Evolutionary conservation across 2,113 vertebrate genomes (phyloP).

Genomic region (Mesitornis unicolor): DNA sequence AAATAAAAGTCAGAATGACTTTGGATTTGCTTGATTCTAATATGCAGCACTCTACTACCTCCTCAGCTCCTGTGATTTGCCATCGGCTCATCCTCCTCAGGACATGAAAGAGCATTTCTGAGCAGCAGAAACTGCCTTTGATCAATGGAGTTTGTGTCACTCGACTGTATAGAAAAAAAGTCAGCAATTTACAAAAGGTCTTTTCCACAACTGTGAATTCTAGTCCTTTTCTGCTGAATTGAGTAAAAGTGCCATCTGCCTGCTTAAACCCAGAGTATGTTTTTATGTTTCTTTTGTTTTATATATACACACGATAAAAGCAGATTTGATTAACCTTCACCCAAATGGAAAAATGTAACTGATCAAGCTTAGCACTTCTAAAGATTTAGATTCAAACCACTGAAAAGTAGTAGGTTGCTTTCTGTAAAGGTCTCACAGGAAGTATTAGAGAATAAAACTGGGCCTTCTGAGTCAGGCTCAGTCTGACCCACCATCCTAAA

Average conservation of each 20-base stretch:
- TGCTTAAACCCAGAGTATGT: background rate
- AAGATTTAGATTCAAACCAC: background rate
- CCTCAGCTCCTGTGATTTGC: background rate
- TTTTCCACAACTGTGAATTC: background rate
- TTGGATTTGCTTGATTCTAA: background rate
- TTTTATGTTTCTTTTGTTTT: background rate
- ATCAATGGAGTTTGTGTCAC: background rate
- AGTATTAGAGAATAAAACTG: background rate
- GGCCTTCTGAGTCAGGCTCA: background rate
- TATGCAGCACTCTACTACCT: background rate
- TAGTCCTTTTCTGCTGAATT: background rate
- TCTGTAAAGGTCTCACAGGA: background rate
- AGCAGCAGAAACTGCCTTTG: background rate
- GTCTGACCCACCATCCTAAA: background rate
- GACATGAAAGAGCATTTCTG: background rate
- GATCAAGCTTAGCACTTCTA: background rate
- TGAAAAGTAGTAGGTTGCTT: accelerated
- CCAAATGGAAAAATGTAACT: background rate
- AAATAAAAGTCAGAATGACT: background rate
- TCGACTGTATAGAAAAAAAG: background rate
- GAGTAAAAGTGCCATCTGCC: background rate
- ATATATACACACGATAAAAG: background rate
- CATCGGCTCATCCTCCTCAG: background rate
- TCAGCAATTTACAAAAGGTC: background rate
- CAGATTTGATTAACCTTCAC: background rate